These are phyloP conservation scores for Pseudachorutes palmiensis DNA, from an alignment of 1,140 invertebrate genomes.

Conservation along the genomic window DNA sequence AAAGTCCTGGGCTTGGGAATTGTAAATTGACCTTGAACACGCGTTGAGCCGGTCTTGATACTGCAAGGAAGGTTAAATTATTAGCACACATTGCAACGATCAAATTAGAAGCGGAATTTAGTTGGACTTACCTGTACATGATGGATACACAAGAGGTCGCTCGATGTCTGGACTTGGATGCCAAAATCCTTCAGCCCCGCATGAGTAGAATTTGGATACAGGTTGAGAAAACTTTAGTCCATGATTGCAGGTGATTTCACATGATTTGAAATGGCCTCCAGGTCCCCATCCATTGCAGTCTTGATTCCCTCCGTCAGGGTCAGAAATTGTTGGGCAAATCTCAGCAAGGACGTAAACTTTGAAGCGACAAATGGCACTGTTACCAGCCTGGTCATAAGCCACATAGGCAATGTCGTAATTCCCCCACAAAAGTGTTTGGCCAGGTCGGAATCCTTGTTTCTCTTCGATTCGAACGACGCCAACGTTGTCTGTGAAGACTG, in stretches of 20 bases:
- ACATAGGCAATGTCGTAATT: constrained; percentile 88
- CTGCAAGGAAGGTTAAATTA: constrained; percentile 45
- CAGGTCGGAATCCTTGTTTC: constrained; percentile 76
- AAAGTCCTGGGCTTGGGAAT: constrained; percentile 85
- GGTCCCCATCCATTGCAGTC: constrained; percentile 86
- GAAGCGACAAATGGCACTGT: constrained; percentile 84
- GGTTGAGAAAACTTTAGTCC: constrained; percentile 80
- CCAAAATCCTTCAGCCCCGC: constrained; percentile 94
- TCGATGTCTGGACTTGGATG: constrained; percentile 70
- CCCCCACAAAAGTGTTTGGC: constrained; percentile 86
- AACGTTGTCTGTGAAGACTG: constrained; percentile 80
- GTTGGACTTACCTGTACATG: constrained; percentile 68
- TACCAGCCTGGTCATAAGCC: constrained; percentile 81
- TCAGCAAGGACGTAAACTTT: constrained; percentile 85
- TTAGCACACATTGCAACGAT: background rate
- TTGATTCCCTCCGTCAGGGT: constrained; percentile 81
- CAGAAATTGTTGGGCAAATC: constrained; percentile 75
- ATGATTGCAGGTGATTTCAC: constrained; percentile 75
- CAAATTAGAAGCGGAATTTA: background rate
- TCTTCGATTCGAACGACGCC: constrained; percentile 69
- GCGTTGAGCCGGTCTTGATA: constrained; percentile 72
- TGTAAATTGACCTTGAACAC: constrained; percentile 87
- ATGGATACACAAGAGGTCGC: constrained; percentile 74
- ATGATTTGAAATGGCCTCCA: constrained; percentile 80
- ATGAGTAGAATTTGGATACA: constrained; percentile 90